phyloP scores from a whole-genome alignment of 2,113 vertebrate species.

The Tenrec ecaudatus region DNA sequence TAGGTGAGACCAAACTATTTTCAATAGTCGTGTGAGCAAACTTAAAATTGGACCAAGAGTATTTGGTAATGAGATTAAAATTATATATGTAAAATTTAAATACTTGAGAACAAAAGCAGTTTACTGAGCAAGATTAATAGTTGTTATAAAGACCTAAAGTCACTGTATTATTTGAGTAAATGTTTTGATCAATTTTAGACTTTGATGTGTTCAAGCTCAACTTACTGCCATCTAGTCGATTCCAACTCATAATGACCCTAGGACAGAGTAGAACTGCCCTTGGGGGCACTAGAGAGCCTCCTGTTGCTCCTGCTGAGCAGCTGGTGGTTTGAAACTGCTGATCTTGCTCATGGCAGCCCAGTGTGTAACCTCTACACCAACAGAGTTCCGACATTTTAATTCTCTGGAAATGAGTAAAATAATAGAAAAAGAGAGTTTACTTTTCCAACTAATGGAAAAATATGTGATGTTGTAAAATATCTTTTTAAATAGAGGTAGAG shows the following conservation, averaged over 20 bases:
- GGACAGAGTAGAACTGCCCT: too few species aligned
- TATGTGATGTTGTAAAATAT: too few species aligned
- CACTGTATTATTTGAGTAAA: neutral
- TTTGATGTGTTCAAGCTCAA: neutral
- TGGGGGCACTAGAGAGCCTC: too few species aligned
- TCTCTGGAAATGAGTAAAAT: too few species aligned
- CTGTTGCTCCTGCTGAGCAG: neutral
- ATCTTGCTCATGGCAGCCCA: neutral
- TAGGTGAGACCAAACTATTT: neutral
- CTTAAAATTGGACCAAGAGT: neutral
- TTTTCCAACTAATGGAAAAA: too few species aligned
- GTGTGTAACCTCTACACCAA: too few species aligned
- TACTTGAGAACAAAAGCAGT: neutral
- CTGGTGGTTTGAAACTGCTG: neutral
- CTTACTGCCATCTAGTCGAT: neutral
- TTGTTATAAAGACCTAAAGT: neutral
- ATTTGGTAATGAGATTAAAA: neutral
- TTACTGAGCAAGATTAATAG: neutral
- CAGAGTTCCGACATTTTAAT: too few species aligned
- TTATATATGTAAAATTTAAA: neutral
- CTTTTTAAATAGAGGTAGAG: too few species aligned
- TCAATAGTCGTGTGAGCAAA: neutral
- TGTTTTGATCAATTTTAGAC: neutral
- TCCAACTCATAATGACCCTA: neutral
- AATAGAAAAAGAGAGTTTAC: too few species aligned